Percentiles rank a stretch among this genome's conserved stretches.
Conservation (phyloP, 2,113 vertebrate genomes). For the human region DNA sequence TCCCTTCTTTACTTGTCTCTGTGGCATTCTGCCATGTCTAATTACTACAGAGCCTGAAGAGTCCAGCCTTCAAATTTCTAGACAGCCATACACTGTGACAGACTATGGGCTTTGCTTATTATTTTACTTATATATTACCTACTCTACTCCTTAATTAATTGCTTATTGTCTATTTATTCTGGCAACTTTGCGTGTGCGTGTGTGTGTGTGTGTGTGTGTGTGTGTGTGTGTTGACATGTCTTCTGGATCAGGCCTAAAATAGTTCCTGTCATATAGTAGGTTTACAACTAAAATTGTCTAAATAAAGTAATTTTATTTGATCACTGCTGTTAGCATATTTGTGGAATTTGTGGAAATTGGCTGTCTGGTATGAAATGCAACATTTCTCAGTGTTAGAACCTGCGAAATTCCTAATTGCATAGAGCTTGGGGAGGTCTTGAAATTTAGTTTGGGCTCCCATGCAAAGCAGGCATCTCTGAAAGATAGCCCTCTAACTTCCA, state of each 20-base stretch:
- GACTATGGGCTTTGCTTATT: background rate
- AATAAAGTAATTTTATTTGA: background rate
- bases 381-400: background rate
- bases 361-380: background rate
- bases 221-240: background rate
- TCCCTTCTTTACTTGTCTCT: background rate
- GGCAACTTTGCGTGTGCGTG: background rate
- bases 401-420: background rate
- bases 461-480: background rate
- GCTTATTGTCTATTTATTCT: background rate
- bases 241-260: background rate
- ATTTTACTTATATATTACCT: background rate
- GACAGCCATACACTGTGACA: background rate
- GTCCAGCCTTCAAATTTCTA: background rate
- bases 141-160: background rate
- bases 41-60: background rate
- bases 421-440: background rate
- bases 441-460: background rate
- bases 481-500: background rate
- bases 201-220: background rate
- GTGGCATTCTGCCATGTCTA: background rate
- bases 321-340: background rate
- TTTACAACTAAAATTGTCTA: background rate
- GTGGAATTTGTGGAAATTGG: background rate
- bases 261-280: background rate